Percentiles rank a stretch among this genome's conserved stretches.
phyloP scores from a whole-genome alignment of 2,888 invertebrate species.

The Andrena minutula region DNA sequence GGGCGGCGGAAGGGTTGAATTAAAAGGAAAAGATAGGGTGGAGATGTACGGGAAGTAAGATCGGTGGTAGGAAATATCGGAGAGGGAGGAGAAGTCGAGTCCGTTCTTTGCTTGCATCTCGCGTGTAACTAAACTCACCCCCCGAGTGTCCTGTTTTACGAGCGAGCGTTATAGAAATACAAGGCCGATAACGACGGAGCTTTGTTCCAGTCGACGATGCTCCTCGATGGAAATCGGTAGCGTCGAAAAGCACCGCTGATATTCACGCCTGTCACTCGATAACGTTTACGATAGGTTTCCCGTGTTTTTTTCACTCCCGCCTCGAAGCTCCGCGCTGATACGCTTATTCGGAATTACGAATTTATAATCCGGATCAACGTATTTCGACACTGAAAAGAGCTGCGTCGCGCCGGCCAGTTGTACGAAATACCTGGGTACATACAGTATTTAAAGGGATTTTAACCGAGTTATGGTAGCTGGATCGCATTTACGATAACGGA shows the following conservation, averaged over 20 bases:
- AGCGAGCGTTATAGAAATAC: constrained; percentile 24
- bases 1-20: constrained; percentile 65
- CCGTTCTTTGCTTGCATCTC: constrained; percentile 2
- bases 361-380: constrained; percentile 68
- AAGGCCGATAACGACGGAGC: constrained; percentile 11
- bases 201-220: constrained; percentile 27
- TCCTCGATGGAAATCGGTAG: constrained; percentile 17
- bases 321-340: constrained; percentile 48
- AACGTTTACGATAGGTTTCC: constrained; percentile 62
- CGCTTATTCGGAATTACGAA: constrained; percentile 66
- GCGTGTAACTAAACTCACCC: constrained; percentile 30
- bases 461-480: background rate
- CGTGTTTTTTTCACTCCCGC: constrained; percentile 39
- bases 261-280: constrained; percentile 56
- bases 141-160: constrained; percentile 26
- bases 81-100: background rate
- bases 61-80: constrained; percentile 2
- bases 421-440: background rate
- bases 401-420: constrained; percentile 16
- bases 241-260: constrained; percentile 32
- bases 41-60: constrained; percentile 33
- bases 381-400: constrained; percentile 43
- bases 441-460: constrained; percentile 35
- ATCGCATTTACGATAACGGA: constrained; percentile 6
- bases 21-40: constrained; percentile 48